Base-by-base conservation (phyloP, 2,797 vertebrate species). In the Lepus townsendii region DNA sequence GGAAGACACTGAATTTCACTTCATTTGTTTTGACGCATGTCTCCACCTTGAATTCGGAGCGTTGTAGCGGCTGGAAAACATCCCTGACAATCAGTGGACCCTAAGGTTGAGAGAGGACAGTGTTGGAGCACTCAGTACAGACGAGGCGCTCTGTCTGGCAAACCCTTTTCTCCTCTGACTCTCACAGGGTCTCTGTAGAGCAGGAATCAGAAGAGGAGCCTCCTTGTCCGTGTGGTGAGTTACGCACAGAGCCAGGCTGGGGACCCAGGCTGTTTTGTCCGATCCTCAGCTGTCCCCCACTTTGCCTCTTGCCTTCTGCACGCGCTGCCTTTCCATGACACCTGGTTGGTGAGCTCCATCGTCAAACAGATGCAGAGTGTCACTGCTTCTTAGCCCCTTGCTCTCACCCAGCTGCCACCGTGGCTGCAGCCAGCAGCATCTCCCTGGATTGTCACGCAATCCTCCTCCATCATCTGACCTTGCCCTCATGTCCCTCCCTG, bases 11-110 rank as follows among this genome's bases (percentile, higher is more conserved):
- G 1, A 27, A 20, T n/a, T 75, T 38, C 9, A 22, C 35, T 82
- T 72, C 72, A 16, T 63, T 90, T 95, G 60, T 63, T 79, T 95
- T 54, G 63, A 72, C 27, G 35, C 85, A 27, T 27, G 86, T 83
- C 57, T 83, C 30, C 42, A 17, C 11, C 10, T 19, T 20, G 30
- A 69, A 73, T 50, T 82, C 76, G 76, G 24, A 5, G 12, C 26
- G 13, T 47, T 90, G 86, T 27, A 79, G 38, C 24, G 47, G 60
- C 9, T 71, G 20, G 50, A 88, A 83, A 42, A 10, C 30, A 54
- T 16, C 63, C 80, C 66, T 92, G 71, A 84, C 90, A 95, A 52
- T 77, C 60, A 63, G 19, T 14, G 62, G 16, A n/a, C 82, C 89
- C 72, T 60, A 62, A n/a, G 27, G 24, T 30, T 0, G n/a, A 69